Evolutionary conservation across 2,888 invertebrate genomes (phyloP), one percentile per base, ranked within the genome.

Genomic region (Agrenia bidenticulata): DNA sequence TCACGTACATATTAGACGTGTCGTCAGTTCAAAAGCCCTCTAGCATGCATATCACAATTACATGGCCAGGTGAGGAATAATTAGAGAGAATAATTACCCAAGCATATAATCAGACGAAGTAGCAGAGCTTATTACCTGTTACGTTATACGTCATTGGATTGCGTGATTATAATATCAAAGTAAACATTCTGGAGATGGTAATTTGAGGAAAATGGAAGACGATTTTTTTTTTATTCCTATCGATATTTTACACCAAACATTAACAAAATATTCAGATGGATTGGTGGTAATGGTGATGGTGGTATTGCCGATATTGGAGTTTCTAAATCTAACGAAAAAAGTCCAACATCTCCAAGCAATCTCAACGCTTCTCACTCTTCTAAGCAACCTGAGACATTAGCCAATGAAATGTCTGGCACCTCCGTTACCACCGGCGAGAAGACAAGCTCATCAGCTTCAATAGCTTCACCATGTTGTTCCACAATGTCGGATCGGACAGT

Each of bases 281-380:
- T 66, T 63, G 69, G 69, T 49, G 63, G 66, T 37, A 37, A 41
- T 41, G 19, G 17, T 15, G 57, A 57, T 51, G 49, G 56, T 13
- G 23, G 21, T 15, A 23, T 45, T 45, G 45, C 9, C 45, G n/a
- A 32, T 32, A 32, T 7, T 32, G 32, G 32, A 32, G 32, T 7
- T 32, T 32, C 45, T 15, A 15, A 15, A 39, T 39, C 39, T 39
- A 7, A 39, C 15, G 5, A 15, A 5, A 4, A 15, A n/a, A 45
- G 45, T 45, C 45, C 45, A 45, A 45, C n/a, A n/a, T n/a, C n/a
- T n/a, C n/a, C n/a, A n/a, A n/a, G n/a, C n/a, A n/a, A n/a, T n/a
- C n/a, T n/a, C n/a, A n/a, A 32, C 5, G 32, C 5, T 32, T 32
- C 32, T 11, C 15, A 9, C 2, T 17, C 19, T 5, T 17, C n/a